Conservation (phyloP, 2,888 invertebrate genomes). For the Byasa hedistus region DNA sequence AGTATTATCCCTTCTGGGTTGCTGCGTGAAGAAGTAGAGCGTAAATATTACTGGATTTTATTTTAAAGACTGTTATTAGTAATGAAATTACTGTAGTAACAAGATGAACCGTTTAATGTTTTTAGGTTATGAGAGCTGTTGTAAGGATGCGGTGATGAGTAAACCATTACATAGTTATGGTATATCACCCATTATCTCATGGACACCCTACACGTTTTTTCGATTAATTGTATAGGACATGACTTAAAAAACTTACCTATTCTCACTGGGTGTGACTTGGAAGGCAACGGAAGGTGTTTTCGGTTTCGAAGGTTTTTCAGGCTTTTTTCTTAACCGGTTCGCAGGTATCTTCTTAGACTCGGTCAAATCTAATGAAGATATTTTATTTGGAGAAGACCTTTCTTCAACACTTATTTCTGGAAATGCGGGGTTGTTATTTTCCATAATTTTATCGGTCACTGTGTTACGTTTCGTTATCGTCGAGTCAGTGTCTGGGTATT, state of each 20-base stretch:
- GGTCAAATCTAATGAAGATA: constrained; percentile 50
- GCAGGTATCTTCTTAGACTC: constrained; percentile 44
- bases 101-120: no score
- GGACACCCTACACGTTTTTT: no score
- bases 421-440: constrained; percentile 45
- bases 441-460: constrained; percentile 39
- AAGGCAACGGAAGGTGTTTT: constrained; percentile 72
- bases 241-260: constrained; percentile 52
- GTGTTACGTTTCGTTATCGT: constrained; percentile 34
- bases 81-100: no score
- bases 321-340: constrained; percentile 42
- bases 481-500: constrained; percentile 51
- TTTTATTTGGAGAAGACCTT: constrained; percentile 55
- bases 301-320: constrained; percentile 51
- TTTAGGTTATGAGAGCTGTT: no score
- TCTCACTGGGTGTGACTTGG: constrained; percentile 75
- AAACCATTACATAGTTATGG: no score
- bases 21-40: no score
- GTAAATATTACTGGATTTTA: no score
- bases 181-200: no score
- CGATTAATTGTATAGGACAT: neutral
- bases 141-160: no score
- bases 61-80: no score
- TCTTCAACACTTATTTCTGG: constrained; percentile 54
- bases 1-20: no score